Base-by-base conservation (phyloP, 2,113 vertebrate species). In the Beaufortia kweichowensis region DNA sequence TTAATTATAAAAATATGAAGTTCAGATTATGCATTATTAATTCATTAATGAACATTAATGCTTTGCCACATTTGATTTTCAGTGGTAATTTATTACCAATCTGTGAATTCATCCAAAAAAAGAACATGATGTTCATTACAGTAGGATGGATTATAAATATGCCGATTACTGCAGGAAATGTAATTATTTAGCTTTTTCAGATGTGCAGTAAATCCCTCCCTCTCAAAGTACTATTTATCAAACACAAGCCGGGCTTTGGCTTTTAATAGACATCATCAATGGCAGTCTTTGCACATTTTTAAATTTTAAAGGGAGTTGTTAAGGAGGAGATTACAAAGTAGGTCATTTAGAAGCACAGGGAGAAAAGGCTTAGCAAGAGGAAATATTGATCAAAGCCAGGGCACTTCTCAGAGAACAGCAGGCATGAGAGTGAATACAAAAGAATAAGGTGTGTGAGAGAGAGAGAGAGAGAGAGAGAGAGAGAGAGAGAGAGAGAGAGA, bases 241-340 rank as follows among this genome's bases (percentile, higher is more conserved):
- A 67, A 79, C 69, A 65, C 59, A 26, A 68, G 14, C 14, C 62
- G 46, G 57, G 33, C 61, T 31, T 75, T 53, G 55, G 53, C 73
- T 61, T 53, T 33, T 60, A 55, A 60, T 76, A 63, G 57, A 72
- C 14, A 72, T 72, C 31, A 82, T 82, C 64, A 39, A n/a, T 60
- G 41, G 28, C 29, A 28, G 56, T 76, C 81, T 63, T 79, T 77
- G 39, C 56, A 59, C 26, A 43, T 81, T 9, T 26, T 28, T 48
- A 11, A 39, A 59, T 57, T 71, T 71, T 71, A 21, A 67, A 67
- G 14, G 50, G 57, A 64, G 46, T 48, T 46, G 35, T 60, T 77
- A n/a, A 67, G 14, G 63, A 75, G 73, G 76, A 82, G 81, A 82
- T 85, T 78, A 88, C 75, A 63, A 88, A 89, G 72, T 82, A 86